Conservation (phyloP, 2,113 vertebrate genomes). For the Cyphomyrus discorhynchus region DNA sequence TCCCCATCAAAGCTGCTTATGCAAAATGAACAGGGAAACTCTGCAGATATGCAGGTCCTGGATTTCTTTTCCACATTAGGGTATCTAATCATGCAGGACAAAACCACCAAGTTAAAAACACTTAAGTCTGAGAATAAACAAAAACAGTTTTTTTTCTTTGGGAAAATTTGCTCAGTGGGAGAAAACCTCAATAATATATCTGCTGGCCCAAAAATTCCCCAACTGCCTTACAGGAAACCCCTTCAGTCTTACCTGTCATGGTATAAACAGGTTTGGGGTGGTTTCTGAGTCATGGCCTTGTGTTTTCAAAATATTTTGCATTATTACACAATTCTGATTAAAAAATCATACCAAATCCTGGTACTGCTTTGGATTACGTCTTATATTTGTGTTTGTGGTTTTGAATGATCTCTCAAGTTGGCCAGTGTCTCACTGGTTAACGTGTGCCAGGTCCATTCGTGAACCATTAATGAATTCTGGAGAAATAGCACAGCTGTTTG, state of each 20-base stretch:
- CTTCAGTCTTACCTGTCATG: not conserved
- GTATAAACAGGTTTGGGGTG: not conserved
- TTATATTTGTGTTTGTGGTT: not conserved
- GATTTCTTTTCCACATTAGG: not conserved
- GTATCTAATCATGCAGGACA: not conserved
- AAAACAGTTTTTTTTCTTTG: not conserved
- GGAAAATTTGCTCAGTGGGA: not conserved
- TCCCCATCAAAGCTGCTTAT: not conserved
- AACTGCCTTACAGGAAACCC: not conserved
- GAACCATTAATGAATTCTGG: not conserved
- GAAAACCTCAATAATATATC: not conserved
- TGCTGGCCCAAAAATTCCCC: not conserved
- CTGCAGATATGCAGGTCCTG: not conserved
- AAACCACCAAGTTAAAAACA: constrained; percentile 12
- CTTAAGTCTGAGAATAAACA: constrained; percentile 7
- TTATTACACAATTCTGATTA: not conserved
- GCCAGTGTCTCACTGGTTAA: not conserved
- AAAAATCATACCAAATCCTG: constrained; percentile 4
- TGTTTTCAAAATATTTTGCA: not conserved
- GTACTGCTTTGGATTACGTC: not conserved
- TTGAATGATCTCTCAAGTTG: not conserved
- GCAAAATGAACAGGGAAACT: not conserved
- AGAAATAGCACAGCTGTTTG: not conserved
- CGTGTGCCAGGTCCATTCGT: not conserved
- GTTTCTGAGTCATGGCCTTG: not conserved